Conservation (phyloP, 23 tunicate species). For the Halocynthia aurantium region DNA sequence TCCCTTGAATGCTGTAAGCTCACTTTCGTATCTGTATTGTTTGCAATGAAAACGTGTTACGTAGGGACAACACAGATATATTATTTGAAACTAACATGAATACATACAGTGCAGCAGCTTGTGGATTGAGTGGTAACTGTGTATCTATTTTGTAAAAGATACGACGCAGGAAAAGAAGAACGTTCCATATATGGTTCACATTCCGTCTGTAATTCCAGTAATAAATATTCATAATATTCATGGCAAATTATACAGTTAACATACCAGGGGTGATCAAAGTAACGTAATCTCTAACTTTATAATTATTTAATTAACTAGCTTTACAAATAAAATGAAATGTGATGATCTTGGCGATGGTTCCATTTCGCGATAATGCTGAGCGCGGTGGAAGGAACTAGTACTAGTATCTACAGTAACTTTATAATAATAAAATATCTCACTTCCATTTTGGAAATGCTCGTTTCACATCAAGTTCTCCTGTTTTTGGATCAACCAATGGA, state of each 20-base stretch:
- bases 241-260: no score
- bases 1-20: conserved; percentile 48
- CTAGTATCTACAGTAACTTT: no score
- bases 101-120: conserved; percentile 73
- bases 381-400: no score
- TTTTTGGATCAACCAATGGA: conserved; percentile 68
- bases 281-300: no score
- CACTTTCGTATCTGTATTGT: conserved; percentile 34
- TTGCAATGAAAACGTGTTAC: no score
- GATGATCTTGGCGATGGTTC: no score
- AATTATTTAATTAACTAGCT: no score
- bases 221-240: no score
- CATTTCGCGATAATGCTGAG: no score
- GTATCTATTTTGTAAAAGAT: conserved; percentile 85
- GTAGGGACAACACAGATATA: not conserved
- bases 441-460: conserved; percentile 86
- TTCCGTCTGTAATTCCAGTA: conserved; percentile 28
- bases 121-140: conserved; percentile 50
- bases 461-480: conserved; percentile 72
- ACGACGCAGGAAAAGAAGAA: conserved; percentile 61
- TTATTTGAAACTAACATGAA: not conserved
- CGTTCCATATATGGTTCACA: conserved; percentile 85
- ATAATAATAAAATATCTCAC: not conserved
- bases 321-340: no score
- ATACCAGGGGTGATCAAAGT: no score